Conservation (phyloP, 2,113 vertebrate genomes). For the Leptocoma aspasia region DNA sequence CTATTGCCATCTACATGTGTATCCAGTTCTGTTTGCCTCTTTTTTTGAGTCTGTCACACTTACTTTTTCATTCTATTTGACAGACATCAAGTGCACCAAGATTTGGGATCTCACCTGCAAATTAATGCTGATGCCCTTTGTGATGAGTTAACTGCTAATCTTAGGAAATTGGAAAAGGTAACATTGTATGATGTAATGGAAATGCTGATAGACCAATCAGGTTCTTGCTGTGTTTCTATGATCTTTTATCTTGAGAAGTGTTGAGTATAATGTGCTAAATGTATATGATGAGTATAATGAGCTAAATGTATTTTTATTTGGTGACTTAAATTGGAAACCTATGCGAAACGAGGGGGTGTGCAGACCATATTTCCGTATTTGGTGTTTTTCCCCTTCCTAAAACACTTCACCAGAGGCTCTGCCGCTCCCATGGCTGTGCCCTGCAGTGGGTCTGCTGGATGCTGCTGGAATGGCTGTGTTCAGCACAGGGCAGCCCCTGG, state of each 20-base stretch:
- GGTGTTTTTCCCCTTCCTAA: not conserved
- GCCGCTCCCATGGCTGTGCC: accelerated
- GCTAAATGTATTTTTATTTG: not conserved
- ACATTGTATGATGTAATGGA: not conserved
- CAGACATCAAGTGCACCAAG: conserved; percentile 59
- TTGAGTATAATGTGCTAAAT: too few species aligned
- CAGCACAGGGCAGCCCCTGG: not conserved
- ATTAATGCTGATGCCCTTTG: conserved; percentile 77
- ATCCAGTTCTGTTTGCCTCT: not conserved
- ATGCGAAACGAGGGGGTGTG: not conserved
- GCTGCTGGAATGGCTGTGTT: not conserved
- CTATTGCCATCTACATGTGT: not conserved
- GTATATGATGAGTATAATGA: too few species aligned
- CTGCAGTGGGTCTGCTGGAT: accelerated
- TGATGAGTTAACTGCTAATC: conserved; percentile 84
- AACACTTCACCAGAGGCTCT: not conserved
- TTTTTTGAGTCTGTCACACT: not conserved
- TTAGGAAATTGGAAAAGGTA: conserved; percentile 92
- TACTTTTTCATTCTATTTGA: conserved; percentile 24
- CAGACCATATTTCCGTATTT: not conserved
- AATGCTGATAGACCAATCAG: not conserved
- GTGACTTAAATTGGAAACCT: not conserved
- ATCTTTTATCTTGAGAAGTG: not conserved
- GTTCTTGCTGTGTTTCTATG: not conserved
- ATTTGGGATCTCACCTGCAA: conserved; percentile 63